Percentiles rank a stretch among this genome's conserved stretches.
These are phyloP conservation scores for Drosophila maculinotata DNA, from an alignment of 2,888 invertebrate genomes.

Conservation along the genomic window DNA sequence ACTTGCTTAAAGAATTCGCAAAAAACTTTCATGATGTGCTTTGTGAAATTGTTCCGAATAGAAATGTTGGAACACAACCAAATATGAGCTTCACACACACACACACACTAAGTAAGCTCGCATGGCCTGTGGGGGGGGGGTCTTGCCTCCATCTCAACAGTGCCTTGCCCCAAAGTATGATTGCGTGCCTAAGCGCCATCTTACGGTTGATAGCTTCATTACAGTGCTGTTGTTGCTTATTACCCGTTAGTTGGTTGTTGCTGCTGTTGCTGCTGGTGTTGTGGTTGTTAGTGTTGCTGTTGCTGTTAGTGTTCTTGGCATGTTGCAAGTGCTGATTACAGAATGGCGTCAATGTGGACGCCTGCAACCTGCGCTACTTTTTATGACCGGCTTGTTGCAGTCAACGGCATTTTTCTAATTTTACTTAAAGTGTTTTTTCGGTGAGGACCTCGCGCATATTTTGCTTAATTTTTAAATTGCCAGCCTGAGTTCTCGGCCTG, in stretches of 20 bases:
- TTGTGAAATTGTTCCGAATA: background rate
- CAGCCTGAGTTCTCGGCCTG: slow-evolving; percentile 14
- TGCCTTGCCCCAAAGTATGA: slow-evolving; percentile 67
- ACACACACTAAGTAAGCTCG: slow-evolving; percentile 1
- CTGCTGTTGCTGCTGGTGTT: slow-evolving; percentile 10
- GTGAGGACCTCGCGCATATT: slow-evolving; percentile 23
- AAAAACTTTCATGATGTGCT: background rate
- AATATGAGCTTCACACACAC: slow-evolving; percentile 1
- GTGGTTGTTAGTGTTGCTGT: slow-evolving; percentile 16
- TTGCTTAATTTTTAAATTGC: slow-evolving; percentile 71
- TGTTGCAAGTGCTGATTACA: slow-evolving; percentile 73
- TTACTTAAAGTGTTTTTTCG: slow-evolving; percentile 63
- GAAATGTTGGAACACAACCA: slow-evolving; percentile 12
- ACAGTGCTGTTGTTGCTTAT: slow-evolving; percentile 72
- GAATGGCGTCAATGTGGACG: slow-evolving; percentile 55
- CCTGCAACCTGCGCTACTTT: slow-evolving; percentile 62
- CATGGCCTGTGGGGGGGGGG: slow-evolving; percentile 22
- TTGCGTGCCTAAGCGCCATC: slow-evolving; percentile 79
- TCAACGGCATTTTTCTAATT: slow-evolving; percentile 67
- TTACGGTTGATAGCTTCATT: slow-evolving; percentile 79
- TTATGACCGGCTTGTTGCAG: slow-evolving; percentile 50
- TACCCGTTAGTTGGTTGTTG: slow-evolving; percentile 54
- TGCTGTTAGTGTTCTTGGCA: slow-evolving; percentile 43
- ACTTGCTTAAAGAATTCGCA: too few relatives aligned
- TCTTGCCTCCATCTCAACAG: slow-evolving; percentile 18